Percentiles rank a stretch among this genome's conserved stretches.
Evolutionary conservation across 2,113 vertebrate genomes (phyloP).

Genomic region (Nicator chloris): DNA sequence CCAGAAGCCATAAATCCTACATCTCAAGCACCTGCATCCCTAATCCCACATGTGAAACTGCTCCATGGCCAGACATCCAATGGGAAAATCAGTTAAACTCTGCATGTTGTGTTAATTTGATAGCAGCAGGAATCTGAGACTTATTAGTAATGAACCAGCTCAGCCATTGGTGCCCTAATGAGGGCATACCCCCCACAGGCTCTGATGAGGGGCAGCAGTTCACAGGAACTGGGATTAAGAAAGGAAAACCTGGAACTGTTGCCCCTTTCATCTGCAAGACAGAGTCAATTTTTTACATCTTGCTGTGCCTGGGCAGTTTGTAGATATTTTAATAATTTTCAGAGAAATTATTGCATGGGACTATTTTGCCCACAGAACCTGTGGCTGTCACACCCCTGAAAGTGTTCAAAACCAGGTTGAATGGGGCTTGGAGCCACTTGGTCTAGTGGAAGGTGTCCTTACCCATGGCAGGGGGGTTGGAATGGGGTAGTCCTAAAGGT

Average conservation of each 20-base stretch:
- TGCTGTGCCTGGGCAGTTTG: background rate
- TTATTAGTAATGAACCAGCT: conserved; percentile 7
- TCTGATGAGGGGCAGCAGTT: conserved; percentile 14
- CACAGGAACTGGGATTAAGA: conserved; percentile 47
- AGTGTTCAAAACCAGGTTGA: background rate
- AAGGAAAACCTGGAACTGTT: conserved; percentile 25
- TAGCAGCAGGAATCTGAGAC: background rate
- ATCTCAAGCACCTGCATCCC: background rate
- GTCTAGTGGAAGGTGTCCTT: background rate
- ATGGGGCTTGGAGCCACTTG: background rate
- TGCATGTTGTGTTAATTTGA: background rate
- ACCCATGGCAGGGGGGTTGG: background rate
- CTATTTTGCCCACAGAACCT: background rate
- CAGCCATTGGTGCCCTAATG: conserved; percentile 25
- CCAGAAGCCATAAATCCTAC: background rate
- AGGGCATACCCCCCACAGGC: conserved; percentile 7
- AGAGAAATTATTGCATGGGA: background rate
- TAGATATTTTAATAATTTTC: background rate
- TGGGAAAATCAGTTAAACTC: background rate
- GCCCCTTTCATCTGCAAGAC: conserved; percentile 18
- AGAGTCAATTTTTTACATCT: background rate
- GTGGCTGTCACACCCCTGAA: background rate
- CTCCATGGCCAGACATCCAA: background rate
- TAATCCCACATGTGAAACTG: accelerated
- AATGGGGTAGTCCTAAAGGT: background rate